Base-by-base conservation (phyloP, 2,113 vertebrate genomes). In the rat (Rattus norvegicus) region DNA sequence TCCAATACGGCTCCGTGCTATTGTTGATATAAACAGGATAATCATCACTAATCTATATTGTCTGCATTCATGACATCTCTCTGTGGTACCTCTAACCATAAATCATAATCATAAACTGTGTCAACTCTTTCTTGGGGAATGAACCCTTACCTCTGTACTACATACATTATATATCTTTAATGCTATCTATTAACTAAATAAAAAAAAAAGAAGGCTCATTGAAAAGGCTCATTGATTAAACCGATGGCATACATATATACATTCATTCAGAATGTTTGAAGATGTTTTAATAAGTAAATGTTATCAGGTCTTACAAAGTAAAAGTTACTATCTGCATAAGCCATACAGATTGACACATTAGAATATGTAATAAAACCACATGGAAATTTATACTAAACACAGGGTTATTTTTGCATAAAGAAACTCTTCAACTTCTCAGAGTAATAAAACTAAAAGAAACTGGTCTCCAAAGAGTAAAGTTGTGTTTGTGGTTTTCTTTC, bases 241-340 rank as follows among this genome's bases (percentile, higher is more conserved):
- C 92, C 76, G 56, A 69, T 90, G 33, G 85, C 17, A 33, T 65
- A 47, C 39, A 75, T 93, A 54, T 11, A 70, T 88, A 47, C 33
- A 86, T 59, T 81, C 52, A 92, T 90, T 94, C 83, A 95, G 73
- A 96, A 81, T 94, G 52, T 88, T 90, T 84, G 47, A 39, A 96
- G 77, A 95, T 14, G 1, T 87, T 95, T 96, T 80, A 91, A 1
- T 95, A 92, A 85, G 36, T 92, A 89, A n/a, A n/a, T n/a, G n/a
- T n/a, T n/a, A n/a, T n/a, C n/a, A n/a, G n/a, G n/a, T n/a, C n/a
- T n/a, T n/a, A n/a, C n/a, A n/a, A n/a, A n/a, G n/a, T n/a, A n/a
- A 91, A 93, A 92, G 56, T 91, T 92, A 75, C 39, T 88, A 88
- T n/a, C 33, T 95, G 47, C 43, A 19, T 86, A 89, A 73, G 56